phyloP scores from a whole-genome alignment of 2,113 vertebrate genomes.

The Felis catus region DNA sequence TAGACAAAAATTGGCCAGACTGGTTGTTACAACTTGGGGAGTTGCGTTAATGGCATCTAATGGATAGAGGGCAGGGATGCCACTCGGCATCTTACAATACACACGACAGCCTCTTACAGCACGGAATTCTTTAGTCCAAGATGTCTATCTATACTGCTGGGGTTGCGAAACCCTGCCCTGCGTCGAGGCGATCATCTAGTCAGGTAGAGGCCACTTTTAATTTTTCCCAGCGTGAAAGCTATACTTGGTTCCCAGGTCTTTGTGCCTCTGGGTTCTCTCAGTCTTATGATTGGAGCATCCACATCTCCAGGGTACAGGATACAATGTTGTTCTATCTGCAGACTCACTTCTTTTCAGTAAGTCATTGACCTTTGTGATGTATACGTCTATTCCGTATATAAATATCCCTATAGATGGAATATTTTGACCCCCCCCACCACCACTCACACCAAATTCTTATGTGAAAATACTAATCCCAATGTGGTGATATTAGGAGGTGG shows the following conservation, averaged over 20 bases:
- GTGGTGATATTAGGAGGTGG: background rate
- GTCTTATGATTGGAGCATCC: background rate
- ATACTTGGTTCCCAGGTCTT: background rate
- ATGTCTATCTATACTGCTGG: background rate
- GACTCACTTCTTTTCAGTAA: background rate
- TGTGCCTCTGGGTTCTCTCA: background rate
- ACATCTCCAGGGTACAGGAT: background rate
- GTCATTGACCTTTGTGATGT: background rate
- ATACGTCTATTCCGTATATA: background rate
- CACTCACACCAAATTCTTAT: background rate
- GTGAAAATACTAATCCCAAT: background rate
- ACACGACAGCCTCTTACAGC: background rate
- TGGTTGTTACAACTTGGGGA: background rate
- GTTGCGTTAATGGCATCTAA: background rate
- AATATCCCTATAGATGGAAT: background rate
- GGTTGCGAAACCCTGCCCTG: background rate
- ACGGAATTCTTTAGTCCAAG: background rate
- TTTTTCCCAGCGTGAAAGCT: background rate
- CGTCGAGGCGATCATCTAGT: background rate
- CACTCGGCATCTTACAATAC: background rate
- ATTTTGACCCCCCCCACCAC: background rate
- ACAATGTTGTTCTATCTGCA: background rate
- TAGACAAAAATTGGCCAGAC: background rate
- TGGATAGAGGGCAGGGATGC: background rate
- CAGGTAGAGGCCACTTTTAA: background rate